A percentile compares a stretch with the other conserved stretches of the same genome.
Evolutionary conservation across 2,113 vertebrate genomes (phyloP).

Genomic region (Pteruthius melanotis): DNA sequence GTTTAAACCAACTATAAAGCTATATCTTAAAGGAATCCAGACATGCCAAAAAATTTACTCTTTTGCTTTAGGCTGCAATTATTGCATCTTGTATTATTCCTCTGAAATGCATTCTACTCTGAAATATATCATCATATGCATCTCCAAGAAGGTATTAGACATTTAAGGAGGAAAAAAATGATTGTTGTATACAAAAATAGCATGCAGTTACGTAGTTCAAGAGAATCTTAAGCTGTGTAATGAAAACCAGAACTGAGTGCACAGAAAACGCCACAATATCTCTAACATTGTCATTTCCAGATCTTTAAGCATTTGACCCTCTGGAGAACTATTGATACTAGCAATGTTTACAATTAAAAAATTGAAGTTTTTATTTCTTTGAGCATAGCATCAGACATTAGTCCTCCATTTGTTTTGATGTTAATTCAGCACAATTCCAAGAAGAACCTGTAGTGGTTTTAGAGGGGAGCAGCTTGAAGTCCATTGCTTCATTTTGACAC

Average conservation of each 20-base stretch:
- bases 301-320: not conserved
- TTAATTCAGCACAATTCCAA: not conserved
- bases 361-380: not conserved
- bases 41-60: not conserved
- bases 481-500: not conserved
- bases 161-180: not conserved
- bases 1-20: not conserved
- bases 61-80: not conserved
- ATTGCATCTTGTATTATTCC: not conserved
- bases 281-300: not conserved
- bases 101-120: not conserved
- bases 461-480: not conserved
- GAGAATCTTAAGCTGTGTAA: not conserved
- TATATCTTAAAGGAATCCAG: not conserved
- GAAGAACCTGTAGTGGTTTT: not conserved
- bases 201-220: not conserved
- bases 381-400: not conserved
- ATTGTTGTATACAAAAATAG: not conserved
- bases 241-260: not conserved
- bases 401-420: not conserved
- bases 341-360: not conserved
- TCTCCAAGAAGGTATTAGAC: not conserved
- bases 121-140: not conserved
- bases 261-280: not conserved
- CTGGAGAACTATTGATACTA: not conserved